Conservation (phyloP, 1,140 invertebrate species). For the Calliphora vicina region DNA sequence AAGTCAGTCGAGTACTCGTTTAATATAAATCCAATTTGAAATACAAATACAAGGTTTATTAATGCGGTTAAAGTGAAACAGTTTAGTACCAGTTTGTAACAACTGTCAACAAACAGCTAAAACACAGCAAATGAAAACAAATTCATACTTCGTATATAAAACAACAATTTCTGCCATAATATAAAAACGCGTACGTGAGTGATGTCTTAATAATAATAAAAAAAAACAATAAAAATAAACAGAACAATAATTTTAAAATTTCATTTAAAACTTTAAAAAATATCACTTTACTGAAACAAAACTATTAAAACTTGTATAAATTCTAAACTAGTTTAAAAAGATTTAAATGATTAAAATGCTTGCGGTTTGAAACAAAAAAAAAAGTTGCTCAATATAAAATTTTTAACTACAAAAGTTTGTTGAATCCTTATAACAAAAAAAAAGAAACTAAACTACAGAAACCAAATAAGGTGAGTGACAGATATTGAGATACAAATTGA, state of each 20-base stretch:
- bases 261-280: background rate
- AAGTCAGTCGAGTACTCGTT: background rate
- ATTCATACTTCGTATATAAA: background rate
- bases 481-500: background rate
- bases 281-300: background rate
- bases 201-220: background rate
- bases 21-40: background rate
- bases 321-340: background rate
- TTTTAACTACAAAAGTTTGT: background rate
- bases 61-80: constrained; percentile 10
- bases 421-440: background rate
- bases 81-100: constrained; percentile 13
- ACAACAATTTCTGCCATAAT: background rate
- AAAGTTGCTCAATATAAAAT: no score
- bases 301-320: no score
- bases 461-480: background rate
- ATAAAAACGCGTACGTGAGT: constrained; percentile 9
- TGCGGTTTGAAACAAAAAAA: background rate
- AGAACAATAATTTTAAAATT: background rate
- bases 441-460: background rate
- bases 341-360: background rate
- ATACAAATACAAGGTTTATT: background rate
- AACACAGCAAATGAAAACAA: background rate
- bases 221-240: background rate
- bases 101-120: background rate